Conservation (phyloP, 2,888 invertebrate species). For the Sisyra nigra region DNA sequence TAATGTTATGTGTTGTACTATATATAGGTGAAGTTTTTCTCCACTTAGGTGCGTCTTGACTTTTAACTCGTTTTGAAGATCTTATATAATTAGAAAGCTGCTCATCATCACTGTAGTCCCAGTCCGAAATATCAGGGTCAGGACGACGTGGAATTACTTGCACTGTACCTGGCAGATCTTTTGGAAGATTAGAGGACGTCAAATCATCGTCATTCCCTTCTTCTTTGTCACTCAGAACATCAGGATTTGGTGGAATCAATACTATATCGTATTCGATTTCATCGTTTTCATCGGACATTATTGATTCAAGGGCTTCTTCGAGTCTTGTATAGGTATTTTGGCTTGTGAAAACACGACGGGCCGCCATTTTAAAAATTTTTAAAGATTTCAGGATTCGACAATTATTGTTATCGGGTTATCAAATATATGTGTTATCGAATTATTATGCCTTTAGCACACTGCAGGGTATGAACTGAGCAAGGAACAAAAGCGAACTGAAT, state of each 20-base stretch:
- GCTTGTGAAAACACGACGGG: neutral
- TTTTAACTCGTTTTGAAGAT: slow-evolving; percentile 2
- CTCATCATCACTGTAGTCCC: slow-evolving; percentile 2
- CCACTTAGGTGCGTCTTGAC: slow-evolving; percentile 1
- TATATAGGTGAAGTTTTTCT: slow-evolving; percentile 4
- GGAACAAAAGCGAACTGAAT: no score
- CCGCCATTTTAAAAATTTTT: neutral
- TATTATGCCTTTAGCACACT: no score
- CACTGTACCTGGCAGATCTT: slow-evolving; percentile 3
- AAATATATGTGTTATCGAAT: no score
- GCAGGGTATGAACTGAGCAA: no score
- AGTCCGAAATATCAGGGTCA: neutral
- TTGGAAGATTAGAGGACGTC: slow-evolving; percentile 2
- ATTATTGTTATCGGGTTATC: no score
- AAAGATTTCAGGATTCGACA: no score
- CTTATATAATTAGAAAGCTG: neutral
- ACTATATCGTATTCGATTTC: neutral
- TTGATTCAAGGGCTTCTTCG: neutral
- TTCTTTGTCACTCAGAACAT: slow-evolving; percentile 4
- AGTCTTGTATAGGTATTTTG: neutral
- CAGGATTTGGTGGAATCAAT: slow-evolving; percentile 8
- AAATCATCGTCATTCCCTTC: slow-evolving; percentile 3
- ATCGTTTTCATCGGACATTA: neutral
- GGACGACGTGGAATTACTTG: neutral
- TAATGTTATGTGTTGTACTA: neutral